Evolutionary conservation across 2,113 vertebrate genomes (phyloP), one percentile per base, ranked within the genome.

Genomic region (Gavialis gangeticus): DNA sequence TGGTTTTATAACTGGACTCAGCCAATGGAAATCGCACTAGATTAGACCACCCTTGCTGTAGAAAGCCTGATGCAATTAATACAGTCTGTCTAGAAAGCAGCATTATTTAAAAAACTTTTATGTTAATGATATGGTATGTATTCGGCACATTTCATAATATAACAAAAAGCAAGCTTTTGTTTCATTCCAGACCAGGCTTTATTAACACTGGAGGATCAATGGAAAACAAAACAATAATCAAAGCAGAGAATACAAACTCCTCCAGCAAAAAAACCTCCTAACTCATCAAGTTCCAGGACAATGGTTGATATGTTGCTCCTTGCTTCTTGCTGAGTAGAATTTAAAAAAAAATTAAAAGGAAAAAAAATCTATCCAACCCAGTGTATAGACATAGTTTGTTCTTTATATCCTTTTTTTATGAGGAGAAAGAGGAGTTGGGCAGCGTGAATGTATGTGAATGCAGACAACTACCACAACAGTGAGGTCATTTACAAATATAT

Each of bases 101-200:
- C 93, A 97, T 97, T 98, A 96, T 98, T 98, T 98, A 88, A 96
- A 94, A 97, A 98, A 98, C 92, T 97, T 98, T 98, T 95, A 97
- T 98, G 97, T 97, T 97, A 98, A 98, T 98, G 97, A 98, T 97
- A 98, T 96, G 96, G 97, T 97, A 96, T 97, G 94, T 55, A 69
- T 96, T 96, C 80, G 24, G 96, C 96, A 95, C 95, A 93, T 97
- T 97, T 97, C 95, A 91, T 97, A 95, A 91, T 97, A 97, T 96
- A 97, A 91, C 56, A 85, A 97, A 97, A 92, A 97, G 93, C 86
- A 88, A 93, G 95, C 97, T 91, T 95, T 93, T 97, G 97, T 96
- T 93, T 93, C 96, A 66, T 82, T 96, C 75, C 82, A 96, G 93
- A 95, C 97, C 98, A 97, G 96, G 85, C 97, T 97, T 97, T 96